Percentiles rank a stretch among this genome's conserved stretches.
These are phyloP conservation scores for Chaetorhynchus papuensis DNA, from an alignment of 2,113 vertebrate species.

Conservation along the genomic window DNA sequence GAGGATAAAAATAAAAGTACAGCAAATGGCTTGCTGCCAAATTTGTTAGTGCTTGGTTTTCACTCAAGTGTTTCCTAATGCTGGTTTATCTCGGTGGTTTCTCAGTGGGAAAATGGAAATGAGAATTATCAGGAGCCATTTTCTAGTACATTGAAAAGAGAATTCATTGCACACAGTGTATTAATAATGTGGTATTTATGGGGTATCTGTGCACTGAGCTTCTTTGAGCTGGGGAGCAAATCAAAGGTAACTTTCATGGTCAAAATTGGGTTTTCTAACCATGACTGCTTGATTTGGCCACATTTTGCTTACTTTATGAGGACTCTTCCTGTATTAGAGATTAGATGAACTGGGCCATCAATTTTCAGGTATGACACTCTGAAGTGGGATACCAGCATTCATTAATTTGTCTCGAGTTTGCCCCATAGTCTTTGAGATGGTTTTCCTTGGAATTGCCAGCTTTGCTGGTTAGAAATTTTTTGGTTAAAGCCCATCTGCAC, in stretches of 20 bases:
- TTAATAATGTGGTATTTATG: background rate
- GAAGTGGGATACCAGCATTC: background rate
- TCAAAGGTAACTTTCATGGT: background rate
- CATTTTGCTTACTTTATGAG: background rate
- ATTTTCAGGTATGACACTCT: background rate
- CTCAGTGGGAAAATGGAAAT: background rate
- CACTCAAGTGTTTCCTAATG: background rate
- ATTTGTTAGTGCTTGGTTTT: background rate
- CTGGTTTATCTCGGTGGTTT: background rate
- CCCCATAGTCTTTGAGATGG: background rate
- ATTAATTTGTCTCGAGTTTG: background rate
- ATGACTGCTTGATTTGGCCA: background rate
- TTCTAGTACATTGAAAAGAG: background rate
- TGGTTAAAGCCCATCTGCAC: fast-evolving
- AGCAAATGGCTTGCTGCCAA: background rate
- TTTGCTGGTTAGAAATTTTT: background rate
- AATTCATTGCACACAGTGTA: background rate
- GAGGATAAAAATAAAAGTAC: background rate
- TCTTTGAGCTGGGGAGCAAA: background rate
- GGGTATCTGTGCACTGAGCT: background rate
- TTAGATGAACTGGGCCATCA: background rate
- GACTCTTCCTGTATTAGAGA: background rate
- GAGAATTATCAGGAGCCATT: background rate
- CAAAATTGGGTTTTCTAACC: background rate
- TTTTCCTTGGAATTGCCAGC: background rate